These are phyloP conservation scores for Amiota mariae DNA, from an alignment of 2,888 invertebrate species.

Conservation along the genomic window DNA sequence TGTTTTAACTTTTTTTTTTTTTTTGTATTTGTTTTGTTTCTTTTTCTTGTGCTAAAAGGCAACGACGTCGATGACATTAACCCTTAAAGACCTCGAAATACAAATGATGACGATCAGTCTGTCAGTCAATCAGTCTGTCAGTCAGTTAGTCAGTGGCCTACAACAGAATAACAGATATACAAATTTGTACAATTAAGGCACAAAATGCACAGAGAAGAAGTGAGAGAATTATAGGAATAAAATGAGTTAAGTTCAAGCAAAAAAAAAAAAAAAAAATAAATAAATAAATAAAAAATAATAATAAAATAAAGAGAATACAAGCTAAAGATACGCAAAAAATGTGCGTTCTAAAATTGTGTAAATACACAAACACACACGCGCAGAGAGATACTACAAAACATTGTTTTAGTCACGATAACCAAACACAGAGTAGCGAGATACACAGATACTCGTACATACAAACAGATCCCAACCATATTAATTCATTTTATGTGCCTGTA, in stretches of 20 bases:
- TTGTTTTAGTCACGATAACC: conserved; percentile 23
- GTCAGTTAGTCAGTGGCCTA: conserved; percentile 23
- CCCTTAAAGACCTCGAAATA: conserved; percentile 27
- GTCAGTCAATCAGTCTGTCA: not conserved
- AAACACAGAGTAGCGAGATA: not conserved
- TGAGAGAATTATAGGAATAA: not conserved
- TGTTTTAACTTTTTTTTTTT: not conserved
- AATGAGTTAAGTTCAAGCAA: not conserved
- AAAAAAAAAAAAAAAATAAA: too few relatives aligned
- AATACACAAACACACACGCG: not conserved
- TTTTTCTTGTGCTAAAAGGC: not conserved
- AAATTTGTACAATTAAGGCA: not conserved
- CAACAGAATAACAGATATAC: conserved; percentile 5
- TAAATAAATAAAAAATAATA: too few relatives aligned
- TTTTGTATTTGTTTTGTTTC: not conserved
- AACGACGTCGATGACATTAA: conserved; percentile 16
- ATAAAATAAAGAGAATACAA: too few relatives aligned
- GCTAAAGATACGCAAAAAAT: too few relatives aligned
- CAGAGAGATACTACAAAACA: not conserved
- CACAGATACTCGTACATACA: not conserved
- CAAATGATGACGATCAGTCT: conserved; percentile 18
- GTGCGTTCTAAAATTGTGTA: too few relatives aligned
- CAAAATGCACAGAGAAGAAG: not conserved
- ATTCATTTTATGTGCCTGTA: not conserved
- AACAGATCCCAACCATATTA: not conserved